phyloP scores from a whole-genome alignment of 2,113 vertebrate genomes.

The Oncorhynchus keta region DNA sequence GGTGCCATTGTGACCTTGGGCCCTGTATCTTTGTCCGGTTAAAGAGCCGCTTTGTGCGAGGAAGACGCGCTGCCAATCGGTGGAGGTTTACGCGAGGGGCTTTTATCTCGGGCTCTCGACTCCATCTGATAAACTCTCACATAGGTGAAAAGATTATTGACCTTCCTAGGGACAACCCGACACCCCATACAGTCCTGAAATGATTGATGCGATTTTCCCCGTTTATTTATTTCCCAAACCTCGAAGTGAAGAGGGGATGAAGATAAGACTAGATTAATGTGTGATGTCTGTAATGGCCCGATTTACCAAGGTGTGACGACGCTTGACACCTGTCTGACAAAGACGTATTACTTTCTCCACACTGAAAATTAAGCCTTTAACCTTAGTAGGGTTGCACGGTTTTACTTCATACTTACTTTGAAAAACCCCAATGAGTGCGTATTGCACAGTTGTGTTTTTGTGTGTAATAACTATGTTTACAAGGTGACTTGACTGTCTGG shows the following conservation, averaged over 20 bases:
- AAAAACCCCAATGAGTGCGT: slow-evolving; percentile 7
- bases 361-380: slow-evolving; percentile 62
- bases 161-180: slow-evolving; percentile 85
- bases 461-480: slow-evolving; percentile 61
- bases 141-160: slow-evolving; percentile 99
- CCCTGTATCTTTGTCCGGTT: slow-evolving; percentile 79
- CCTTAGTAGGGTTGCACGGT: slow-evolving; percentile 33
- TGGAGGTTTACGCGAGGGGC: slow-evolving; percentile 88
- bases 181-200: slow-evolving; percentile 83
- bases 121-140: slow-evolving; percentile 96
- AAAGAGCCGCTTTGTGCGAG: slow-evolving; percentile 86
- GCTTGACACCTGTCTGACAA: slow-evolving; percentile 47
- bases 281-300: slow-evolving; percentile 66
- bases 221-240: slow-evolving; percentile 70
- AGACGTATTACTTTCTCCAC: slow-evolving; percentile 62
- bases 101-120: slow-evolving; percentile 90
- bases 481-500: slow-evolving; percentile 59
- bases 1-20: slow-evolving; percentile 70
- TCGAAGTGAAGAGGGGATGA: slow-evolving; percentile 78
- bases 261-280: slow-evolving; percentile 71
- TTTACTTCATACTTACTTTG: slow-evolving; percentile 28
- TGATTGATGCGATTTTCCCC: slow-evolving; percentile 92
- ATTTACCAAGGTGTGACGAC: slow-evolving; percentile 67
- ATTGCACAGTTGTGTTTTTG: slow-evolving; percentile 5
- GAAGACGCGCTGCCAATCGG: slow-evolving; percentile 83